Evolutionary conservation across 2,113 vertebrate species (phyloP).

Genomic region (Centropus bengalensis): DNA sequence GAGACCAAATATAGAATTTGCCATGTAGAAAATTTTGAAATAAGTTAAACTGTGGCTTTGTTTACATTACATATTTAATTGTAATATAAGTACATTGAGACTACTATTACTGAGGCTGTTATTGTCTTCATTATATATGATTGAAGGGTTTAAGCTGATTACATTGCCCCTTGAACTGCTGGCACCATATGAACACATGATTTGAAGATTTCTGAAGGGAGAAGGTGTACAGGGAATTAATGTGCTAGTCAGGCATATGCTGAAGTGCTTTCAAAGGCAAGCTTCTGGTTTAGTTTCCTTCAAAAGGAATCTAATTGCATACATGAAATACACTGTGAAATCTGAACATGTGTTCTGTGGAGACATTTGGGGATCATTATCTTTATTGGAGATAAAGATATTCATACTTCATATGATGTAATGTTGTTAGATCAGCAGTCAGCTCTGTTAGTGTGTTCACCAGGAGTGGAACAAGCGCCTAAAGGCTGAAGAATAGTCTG

Average conservation of each 20-base stretch:
- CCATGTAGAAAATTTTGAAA: neutral
- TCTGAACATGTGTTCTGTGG: rapidly evolving
- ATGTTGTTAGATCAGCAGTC: neutral
- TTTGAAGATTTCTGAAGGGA: neutral
- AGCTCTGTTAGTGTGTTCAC: too few species aligned
- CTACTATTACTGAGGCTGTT: neutral
- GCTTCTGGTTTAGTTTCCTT: neutral
- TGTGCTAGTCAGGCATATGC: neutral
- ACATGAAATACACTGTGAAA: neutral
- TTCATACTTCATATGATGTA: neutral
- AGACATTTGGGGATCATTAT: neutral
- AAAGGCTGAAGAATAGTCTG: rapidly evolving
- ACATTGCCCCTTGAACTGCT: neutral
- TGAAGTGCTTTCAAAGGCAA: neutral
- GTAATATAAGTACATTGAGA: neutral
- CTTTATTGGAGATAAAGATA: neutral
- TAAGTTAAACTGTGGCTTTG: neutral
- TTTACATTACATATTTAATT: neutral
- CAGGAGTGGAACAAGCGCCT: neutral
- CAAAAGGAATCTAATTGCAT: neutral
- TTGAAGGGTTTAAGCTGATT: neutral
- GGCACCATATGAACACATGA: neutral
- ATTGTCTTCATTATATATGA: neutral
- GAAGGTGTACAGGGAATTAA: neutral
- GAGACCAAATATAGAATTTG: neutral